Evolutionary conservation across 2,113 vertebrate genomes (phyloP), one percentile per base, ranked within the genome.

Genomic region (Engraulis encrasicolus): DNA sequence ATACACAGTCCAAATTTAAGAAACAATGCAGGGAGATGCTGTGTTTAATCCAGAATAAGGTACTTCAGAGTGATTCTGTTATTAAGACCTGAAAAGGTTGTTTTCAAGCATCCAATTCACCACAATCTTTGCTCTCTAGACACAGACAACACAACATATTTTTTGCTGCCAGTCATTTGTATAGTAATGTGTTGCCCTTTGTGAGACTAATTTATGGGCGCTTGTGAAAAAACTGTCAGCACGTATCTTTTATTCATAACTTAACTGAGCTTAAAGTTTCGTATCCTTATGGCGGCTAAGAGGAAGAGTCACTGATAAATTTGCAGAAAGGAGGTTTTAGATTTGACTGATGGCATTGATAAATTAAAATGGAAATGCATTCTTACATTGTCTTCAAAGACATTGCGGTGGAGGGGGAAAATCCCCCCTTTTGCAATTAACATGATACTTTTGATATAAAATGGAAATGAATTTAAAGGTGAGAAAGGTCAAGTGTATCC

Each of bases 391-490:
- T 91, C 92, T 91, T 93, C 92, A 92, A 89, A 92, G 88, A 92
- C 90, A 92, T 91, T 90, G 91, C n/a, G n/a, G n/a, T 89, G 92
- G 86, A 78, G 6, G 81, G 87, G 86, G 74, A 89, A 87, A 89
- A 88, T 92, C 91, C 91, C 92, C 87, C 90, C 92, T 91, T 94
- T 93, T 91, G 93, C 93, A 95, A 95, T 95, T 95, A 95, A 92
- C 88, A 90, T 92, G 91, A 94, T 92, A 91, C 92, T 93, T 94
- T 94, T 92, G 90, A 88, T 93, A 91, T 89, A 88, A 94, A 93
- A 94, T 94, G 93, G 89, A 94, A 95, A 95, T 94, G 86, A 90
- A 91, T 94, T 95, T 95, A 94, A 93, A 95, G 93, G 94, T 94
- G 90, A 91, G 91, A 91, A 94, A 95, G 94, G 94, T 95, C 93